Evolutionary conservation across 2,113 vertebrate species (phyloP), one percentile per base, ranked within the genome.

Genomic region (Cyprinus carpio): DNA sequence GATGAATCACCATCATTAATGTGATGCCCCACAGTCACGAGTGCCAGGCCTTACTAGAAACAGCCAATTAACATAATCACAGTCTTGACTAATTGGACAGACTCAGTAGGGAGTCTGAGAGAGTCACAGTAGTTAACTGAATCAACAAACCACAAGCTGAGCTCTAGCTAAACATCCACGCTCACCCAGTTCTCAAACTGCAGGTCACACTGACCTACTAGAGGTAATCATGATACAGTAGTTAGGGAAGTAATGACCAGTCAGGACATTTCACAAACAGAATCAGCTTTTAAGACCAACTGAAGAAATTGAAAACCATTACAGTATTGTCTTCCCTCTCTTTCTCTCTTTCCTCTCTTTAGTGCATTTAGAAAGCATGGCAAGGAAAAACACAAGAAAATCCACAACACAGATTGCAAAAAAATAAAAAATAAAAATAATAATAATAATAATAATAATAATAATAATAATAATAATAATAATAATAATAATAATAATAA

Each of bases 11-110:
- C 54, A 64, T 80, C 77, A 80, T 62, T 80, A 84, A 84, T 51
- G 75, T 49, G 56, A 64, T 64, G 64, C 49, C 74, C 74, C 43
- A 78, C 75, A 69, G 83, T 85, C 83, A 40, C 31, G 20, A 78
- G 83, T 67, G 23, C 60, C 64, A 54, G 15, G 75, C 29, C 75
- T 78, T 56, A 71, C 75, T 29, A 84, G 75, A 71, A 84, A 72
- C 78, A 58, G 40, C 64, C 82, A 87, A 84, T 87, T 80, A 80
- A 16, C 75, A 64, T 46, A 78, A 76, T 79, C 65, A 77, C 83
- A 76, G 75, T 69, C 23, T 65, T 76, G 75, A 78, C 83, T 85
- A 85, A 84, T 37, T 75, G 76, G 82, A 62, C 67, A 29, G 62
- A 15, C 29, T 40, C 77, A 75, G 58, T 71, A 13, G 67, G 77